phyloP scores from a whole-genome alignment of 2,797 vertebrate genomes.

The Cynopterus sphinx region DNA sequence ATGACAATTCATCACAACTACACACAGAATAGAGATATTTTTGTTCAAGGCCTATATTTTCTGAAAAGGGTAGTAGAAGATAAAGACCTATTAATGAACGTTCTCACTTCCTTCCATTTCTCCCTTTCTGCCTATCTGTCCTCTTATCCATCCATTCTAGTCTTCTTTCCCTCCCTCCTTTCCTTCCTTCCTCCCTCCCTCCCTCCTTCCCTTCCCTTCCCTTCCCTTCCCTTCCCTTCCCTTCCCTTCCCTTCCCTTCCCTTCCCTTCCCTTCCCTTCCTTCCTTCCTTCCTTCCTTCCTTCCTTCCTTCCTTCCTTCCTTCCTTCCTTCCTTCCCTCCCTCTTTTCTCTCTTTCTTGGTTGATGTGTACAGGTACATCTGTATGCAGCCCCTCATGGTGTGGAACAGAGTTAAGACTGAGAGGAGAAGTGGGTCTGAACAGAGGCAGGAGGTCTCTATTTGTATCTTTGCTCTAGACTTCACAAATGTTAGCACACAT shows the following conservation, averaged over 20 bases:
- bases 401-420: not conserved
- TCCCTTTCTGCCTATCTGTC: not conserved
- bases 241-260: not conserved
- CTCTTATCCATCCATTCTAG: not conserved
- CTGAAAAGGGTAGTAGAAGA: not conserved
- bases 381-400: not conserved
- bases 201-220: not conserved
- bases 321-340: not conserved
- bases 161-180: not conserved
- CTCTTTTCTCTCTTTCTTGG: not conserved
- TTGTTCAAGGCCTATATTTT: not conserved
- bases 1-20: constrained; percentile 29
- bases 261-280: no score
- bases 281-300: not conserved
- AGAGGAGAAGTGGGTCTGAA: not conserved
- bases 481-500: not conserved
- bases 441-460: not conserved
- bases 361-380: not conserved
- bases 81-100: not conserved
- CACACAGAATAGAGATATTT: not conserved
- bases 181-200: not conserved
- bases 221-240: not conserved
- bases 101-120: not conserved
- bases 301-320: not conserved
- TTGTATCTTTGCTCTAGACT: not conserved